Base-by-base conservation (phyloP, 2,113 vertebrate species). In the Cyanoramphus novaezelandiae region DNA sequence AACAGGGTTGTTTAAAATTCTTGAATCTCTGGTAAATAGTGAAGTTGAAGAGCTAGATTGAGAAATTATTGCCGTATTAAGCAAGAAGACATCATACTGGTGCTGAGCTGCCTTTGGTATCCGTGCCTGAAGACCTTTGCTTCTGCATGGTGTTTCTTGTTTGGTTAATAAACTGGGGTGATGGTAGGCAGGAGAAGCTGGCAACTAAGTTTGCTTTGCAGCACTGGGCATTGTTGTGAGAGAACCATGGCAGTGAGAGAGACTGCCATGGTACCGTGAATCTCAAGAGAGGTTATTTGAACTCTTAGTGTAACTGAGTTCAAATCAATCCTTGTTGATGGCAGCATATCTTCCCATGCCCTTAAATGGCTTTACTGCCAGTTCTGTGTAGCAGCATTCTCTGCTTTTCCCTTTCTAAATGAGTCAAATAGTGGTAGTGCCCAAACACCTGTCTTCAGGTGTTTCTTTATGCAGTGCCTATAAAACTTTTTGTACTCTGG, bases 161-260 rank as follows among this genome's bases (percentile, higher is more conserved):
- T 52, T 11, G 8, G 17, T 31, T 63, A 35, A 59, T 59, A 35
- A 59, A 35, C 57, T 15, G 14, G 29, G 20, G 11, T 59, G 18
- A 13, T 10, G 24, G 47, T 24, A 55, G 33, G 37, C 31, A 29
- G 35, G 43, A 69, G n/a, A 43, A 50, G 37, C 37, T 72, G 41
- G 41, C 27, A 80, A 3, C 16, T 23, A 68, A 29, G 21, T 47
- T 41, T 64, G 23, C 29, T 59, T 65, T 17, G 33, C n/a, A 14
- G 10, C 0, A 0, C 13, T n/a, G 21, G 18, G 4, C 2, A 0
- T n/a, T 64, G 7, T 31, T 69, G 7, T 31, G 39, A 43, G 55
- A 77, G 75, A 18, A 5, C 0, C 6, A 7, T 28, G 47, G 16
- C 28, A 35, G 17, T 9, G 27, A 20, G 23, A 52, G 60, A 39